Base-by-base conservation (phyloP, 2,113 vertebrate genomes). In the Hippocampus comes region DNA sequence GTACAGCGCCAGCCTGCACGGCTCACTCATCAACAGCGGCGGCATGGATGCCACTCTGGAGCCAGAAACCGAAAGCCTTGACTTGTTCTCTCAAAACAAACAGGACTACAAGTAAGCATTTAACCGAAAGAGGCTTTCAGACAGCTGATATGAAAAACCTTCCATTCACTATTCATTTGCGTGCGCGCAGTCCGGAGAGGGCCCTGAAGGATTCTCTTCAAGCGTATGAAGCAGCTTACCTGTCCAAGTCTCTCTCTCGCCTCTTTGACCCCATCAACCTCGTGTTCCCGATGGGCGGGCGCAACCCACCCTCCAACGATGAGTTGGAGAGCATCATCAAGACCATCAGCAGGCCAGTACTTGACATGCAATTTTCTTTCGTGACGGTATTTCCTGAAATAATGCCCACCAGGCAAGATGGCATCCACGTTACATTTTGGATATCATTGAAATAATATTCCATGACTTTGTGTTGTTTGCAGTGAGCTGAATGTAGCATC, bases 231-330 rank as follows among this genome's bases (percentile, higher is more conserved):
- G 93, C 95, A 18, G 96, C 97, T 30, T 99, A 99, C 87, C 92
- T 99, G 17, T 98, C 96, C 83, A 98, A 98, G 88, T 99, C 97
- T 6, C 92, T 99, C 42, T 99, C 97, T 10, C 94, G 97, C 9
- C 95, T 99, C 42, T 99, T 99, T 72, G 97, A 99, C 80, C 97
- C 97, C 27, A 97, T 99, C 92, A 99, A 99, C 85, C 94, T 99
- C 2, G 96, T 98, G 68, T 98, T 99, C 63, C 97, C 97, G 0
- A 92, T 95, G 77, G 95, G 97, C 21, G 97, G 96, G 4, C 93
- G 94, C 49, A 97, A 95, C 86, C 95, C 96, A 9, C 96, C 96
- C 72, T 98, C 96, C 78, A 90, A 82, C 20, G 97, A 99, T 0
- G 97, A 99, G 76, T 93, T 99, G 81, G 97, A 99, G 70, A 94